Conservation (phyloP, 2,888 invertebrate genomes). For the Automeris io region DNA sequence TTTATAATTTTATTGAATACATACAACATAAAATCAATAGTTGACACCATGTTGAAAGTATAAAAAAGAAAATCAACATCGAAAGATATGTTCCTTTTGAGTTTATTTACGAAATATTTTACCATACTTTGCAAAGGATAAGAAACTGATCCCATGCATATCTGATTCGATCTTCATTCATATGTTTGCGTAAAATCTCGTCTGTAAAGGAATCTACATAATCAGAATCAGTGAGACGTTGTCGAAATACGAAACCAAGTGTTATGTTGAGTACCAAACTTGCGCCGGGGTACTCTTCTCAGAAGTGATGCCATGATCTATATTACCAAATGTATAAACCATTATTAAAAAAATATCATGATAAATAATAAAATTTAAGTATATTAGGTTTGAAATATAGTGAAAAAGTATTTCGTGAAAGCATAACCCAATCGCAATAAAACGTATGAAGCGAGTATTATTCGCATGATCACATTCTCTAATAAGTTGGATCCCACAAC, state of each 20-base stretch:
- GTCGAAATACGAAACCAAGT: constrained; percentile 49
- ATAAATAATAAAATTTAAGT: no score
- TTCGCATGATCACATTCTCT: constrained; percentile 73
- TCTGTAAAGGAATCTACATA: constrained; percentile 62
- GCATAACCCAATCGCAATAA: constrained; percentile 64
- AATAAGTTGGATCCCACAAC: constrained; percentile 73
- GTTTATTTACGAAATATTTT: constrained; percentile 49
- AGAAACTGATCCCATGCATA: constrained; percentile 66
- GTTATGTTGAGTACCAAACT: constrained; percentile 22
- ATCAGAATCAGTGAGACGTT: constrained; percentile 61
- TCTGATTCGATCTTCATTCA: constrained; percentile 66
- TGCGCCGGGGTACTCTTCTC: constrained; percentile 22
- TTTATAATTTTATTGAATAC: no score
- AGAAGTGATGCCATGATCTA: constrained; percentile 11
- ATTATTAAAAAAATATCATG: no score
- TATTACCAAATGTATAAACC: background rate
- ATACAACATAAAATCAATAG: no score
- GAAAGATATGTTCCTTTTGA: constrained; percentile 36
- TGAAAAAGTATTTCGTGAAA: constrained; percentile 46
- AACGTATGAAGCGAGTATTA: constrained; percentile 70
- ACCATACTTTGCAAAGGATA: constrained; percentile 51
- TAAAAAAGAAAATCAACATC: constrained; percentile 17
- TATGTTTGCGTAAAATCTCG: constrained; percentile 64
- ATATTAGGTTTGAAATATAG: constrained; percentile 22
- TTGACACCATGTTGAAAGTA: no score